These are phyloP conservation scores for Cherax quadricarinatus DNA, from an alignment of 1,140 invertebrate species.

Conservation along the genomic window DNA sequence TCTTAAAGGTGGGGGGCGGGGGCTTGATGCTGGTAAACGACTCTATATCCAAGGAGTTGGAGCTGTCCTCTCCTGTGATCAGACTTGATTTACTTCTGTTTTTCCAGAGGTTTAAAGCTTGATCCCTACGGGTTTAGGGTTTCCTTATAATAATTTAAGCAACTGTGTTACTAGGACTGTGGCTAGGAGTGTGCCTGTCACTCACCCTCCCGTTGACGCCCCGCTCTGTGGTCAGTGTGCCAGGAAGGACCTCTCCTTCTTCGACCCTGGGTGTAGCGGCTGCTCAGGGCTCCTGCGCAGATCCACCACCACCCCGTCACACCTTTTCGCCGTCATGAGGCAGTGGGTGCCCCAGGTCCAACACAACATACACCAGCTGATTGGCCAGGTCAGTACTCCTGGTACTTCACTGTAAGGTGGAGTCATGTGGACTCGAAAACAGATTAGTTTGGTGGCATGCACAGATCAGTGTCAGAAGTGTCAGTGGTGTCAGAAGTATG, in stretches of 20 bases:
- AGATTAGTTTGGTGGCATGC: not conserved
- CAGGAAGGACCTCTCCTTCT: conserved; percentile 78
- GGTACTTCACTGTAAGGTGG: not conserved
- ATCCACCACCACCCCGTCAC: conserved; percentile 77
- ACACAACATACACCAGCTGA: conserved; percentile 78
- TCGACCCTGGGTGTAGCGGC: conserved; percentile 78
- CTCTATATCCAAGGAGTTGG: no score
- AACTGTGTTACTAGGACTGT: not conserved
- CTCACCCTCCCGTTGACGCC: conserved; percentile 78
- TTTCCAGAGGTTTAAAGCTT: no score
- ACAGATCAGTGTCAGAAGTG: not conserved
- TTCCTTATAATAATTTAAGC: no score
- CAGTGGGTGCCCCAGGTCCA: conserved; percentile 81
- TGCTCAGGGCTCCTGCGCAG: conserved; percentile 77
- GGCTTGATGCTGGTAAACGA: no score
- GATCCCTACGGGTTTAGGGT: no score
- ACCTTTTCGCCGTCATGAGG: conserved; percentile 79
- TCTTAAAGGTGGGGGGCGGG: no score
- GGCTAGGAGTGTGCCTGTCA: conserved; percentile 74
- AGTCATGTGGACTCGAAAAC: not conserved
- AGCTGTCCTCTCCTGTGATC: no score
- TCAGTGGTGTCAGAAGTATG: no score
- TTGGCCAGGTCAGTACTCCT: conserved; percentile 76
- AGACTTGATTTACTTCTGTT: no score
- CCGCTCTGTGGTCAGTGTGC: conserved; percentile 78